phyloP scores from a whole-genome alignment of 2,888 invertebrate species.

The Ichneumoninae sp. region DNA sequence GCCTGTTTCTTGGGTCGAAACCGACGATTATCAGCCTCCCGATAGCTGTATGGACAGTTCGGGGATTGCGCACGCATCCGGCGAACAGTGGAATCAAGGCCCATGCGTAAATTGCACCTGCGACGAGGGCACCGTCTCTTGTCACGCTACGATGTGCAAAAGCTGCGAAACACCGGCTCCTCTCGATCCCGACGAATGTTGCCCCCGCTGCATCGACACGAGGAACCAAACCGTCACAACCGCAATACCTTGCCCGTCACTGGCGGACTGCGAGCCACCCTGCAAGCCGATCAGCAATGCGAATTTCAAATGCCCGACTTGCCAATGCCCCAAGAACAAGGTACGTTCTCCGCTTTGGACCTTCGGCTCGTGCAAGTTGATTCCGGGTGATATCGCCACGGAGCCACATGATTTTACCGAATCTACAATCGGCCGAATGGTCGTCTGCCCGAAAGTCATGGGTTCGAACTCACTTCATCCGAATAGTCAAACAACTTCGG shows the following conservation, averaged over 20 bases:
- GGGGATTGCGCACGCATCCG: slow-evolving; percentile 69
- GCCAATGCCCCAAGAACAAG: slow-evolving; percentile 72
- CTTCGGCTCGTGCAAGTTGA: not conserved
- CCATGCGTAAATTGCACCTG: slow-evolving; percentile 79
- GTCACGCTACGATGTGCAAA: slow-evolving; percentile 79
- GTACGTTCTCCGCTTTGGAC: slow-evolving; percentile 40
- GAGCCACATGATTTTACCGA: too few relatives aligned
- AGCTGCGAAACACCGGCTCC: slow-evolving; percentile 77
- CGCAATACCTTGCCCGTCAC: slow-evolving; percentile 60
- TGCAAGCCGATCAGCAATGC: slow-evolving; percentile 73
- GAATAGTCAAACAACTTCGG: too few relatives aligned
- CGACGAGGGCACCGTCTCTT: slow-evolving; percentile 73
- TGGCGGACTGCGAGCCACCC: slow-evolving; percentile 72
- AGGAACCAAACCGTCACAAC: slow-evolving; percentile 64
- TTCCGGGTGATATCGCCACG: too few relatives aligned
- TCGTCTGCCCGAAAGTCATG: too few relatives aligned
- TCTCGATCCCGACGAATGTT: slow-evolving; percentile 77
- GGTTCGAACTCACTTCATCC: too few relatives aligned
- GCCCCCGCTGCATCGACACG: slow-evolving; percentile 75
- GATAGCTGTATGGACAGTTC: slow-evolving; percentile 73
- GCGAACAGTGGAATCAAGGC: slow-evolving; percentile 74
- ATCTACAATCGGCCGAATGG: too few relatives aligned
- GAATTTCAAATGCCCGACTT: slow-evolving; percentile 74
- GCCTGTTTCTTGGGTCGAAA: slow-evolving; percentile 72
- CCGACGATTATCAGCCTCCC: slow-evolving; percentile 62